These are phyloP conservation scores for Scrobipalpa costella DNA, from an alignment of 2,888 invertebrate genomes.

Conservation along the genomic window DNA sequence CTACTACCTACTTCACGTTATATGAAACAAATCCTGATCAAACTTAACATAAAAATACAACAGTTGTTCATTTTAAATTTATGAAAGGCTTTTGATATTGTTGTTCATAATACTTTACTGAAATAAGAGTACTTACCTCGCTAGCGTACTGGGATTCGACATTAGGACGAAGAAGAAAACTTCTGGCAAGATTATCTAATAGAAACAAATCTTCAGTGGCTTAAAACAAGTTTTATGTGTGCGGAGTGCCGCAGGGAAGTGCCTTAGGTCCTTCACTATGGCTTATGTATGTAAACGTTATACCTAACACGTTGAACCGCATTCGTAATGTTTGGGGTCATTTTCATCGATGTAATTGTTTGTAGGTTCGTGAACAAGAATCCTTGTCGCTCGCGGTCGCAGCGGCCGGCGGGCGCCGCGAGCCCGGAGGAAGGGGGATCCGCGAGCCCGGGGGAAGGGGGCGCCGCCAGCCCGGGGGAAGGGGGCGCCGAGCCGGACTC, in stretches of 20 bases:
- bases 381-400: slow-evolving; percentile 8
- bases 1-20: not conserved
- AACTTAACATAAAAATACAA: not conserved
- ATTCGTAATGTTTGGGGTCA: no score
- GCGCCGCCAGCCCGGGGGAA: no score
- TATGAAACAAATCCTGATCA: not conserved
- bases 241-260: not conserved
- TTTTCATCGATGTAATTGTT: not conserved
- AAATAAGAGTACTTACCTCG: not conserved
- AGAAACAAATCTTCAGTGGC: no score
- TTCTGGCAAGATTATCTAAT: no score
- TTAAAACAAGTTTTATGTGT: not conserved
- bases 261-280: not conserved
- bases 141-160: no score
- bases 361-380: slow-evolving; percentile 21
- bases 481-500: not conserved
- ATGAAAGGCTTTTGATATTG: not conserved
- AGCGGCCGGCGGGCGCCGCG: slow-evolving; percentile 39
- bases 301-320: not conserved
- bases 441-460: no score
- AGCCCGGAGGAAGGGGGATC: slow-evolving; percentile 27
- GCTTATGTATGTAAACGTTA: not conserved
- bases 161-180: no score
- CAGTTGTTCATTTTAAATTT: not conserved
- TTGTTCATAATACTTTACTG: not conserved